Conservation (phyloP, 2,888 invertebrate species). For the Trachelus troglodyta region DNA sequence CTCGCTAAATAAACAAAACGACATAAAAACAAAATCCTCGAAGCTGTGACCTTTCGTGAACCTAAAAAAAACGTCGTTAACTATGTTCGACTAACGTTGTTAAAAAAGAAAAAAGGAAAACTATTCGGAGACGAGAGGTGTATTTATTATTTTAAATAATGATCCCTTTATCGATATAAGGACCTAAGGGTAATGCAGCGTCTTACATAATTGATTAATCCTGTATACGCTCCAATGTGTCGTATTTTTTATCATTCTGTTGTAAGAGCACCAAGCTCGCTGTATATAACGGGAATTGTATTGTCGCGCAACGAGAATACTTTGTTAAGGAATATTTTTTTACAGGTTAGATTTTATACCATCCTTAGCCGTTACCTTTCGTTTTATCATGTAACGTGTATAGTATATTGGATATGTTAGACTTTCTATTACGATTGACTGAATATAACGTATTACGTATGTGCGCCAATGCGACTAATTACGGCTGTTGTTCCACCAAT, state of each 20-base stretch:
- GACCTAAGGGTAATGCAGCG: neutral
- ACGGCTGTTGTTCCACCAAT: neutral
- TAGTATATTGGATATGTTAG: neutral
- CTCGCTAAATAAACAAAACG: constrained; percentile 46
- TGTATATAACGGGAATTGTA: neutral
- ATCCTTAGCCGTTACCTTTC: neutral
- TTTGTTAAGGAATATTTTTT: neutral
- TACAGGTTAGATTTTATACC: neutral
- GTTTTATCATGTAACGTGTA: neutral
- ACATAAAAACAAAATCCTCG: constrained; percentile 37
- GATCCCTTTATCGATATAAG: neutral
- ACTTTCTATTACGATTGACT: neutral
- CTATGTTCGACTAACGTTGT: neutral
- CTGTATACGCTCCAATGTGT: neutral
- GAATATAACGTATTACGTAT: neutral
- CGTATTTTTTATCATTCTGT: neutral
- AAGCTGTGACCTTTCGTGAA: constrained; percentile 48
- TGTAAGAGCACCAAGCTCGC: neutral
- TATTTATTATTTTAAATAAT: neutral
- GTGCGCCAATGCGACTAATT: neutral
- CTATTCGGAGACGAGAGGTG: neutral
- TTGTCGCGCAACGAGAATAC: neutral
- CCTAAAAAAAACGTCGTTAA: constrained; percentile 35
- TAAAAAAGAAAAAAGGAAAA: neutral
- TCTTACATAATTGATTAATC: neutral